Evolutionary conservation across 2,888 invertebrate species (phyloP).

Genomic region (Drosophila hamatofila): DNA sequence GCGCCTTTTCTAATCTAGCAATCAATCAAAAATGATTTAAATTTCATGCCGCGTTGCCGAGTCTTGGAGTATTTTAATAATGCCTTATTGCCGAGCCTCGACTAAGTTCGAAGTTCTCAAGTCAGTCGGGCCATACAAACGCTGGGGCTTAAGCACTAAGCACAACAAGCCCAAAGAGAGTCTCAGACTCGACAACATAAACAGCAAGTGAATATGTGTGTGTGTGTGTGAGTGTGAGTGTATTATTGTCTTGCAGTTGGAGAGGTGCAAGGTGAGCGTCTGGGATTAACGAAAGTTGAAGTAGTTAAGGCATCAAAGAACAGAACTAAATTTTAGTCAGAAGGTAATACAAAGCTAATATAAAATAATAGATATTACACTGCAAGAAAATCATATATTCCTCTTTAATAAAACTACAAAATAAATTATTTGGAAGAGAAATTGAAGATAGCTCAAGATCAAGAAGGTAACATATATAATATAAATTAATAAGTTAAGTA

Average conservation of each 20-base stretch:
- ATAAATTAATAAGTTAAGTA: too few species aligned
- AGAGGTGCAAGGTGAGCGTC: background rate
- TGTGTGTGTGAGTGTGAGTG: too few species aligned
- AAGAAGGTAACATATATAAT: too few species aligned
- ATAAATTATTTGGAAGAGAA: too few species aligned
- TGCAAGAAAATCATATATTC: too few species aligned
- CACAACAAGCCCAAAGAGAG: background rate
- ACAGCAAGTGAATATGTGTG: background rate
- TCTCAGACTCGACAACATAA: background rate
- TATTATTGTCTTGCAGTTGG: background rate
- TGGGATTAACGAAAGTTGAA: background rate
- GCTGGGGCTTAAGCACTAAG: constrained; percentile 5
- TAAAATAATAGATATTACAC: too few species aligned
- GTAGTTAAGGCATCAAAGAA: background rate
- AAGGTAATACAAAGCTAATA: too few species aligned
- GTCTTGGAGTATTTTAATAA: constrained; percentile 17
- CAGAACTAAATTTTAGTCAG: background rate
- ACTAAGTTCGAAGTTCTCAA: constrained; percentile 4
- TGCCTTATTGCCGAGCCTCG: constrained; percentile 14
- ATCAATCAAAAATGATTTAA: constrained; percentile 84
- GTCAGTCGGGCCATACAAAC: constrained; percentile 11
- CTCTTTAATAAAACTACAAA: too few species aligned
- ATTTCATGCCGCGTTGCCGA: constrained; percentile 72
- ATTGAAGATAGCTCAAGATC: too few species aligned
- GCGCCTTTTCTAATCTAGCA: constrained; percentile 71